Evolutionary conservation across 2,888 invertebrate species (phyloP).

Genomic region (Lysandra bellargus): DNA sequence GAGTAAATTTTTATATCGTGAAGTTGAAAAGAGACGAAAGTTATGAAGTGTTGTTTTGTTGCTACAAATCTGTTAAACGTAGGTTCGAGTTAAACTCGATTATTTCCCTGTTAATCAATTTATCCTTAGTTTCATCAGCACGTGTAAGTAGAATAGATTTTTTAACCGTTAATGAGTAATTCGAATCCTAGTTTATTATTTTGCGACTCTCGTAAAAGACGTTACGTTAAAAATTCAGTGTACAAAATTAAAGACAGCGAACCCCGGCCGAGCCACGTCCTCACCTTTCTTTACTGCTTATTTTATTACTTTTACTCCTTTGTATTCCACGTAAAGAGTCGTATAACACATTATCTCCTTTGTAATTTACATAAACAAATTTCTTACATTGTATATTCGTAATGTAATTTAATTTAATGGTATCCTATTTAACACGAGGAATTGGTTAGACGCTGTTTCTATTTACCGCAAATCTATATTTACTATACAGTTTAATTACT

Average conservation of each 20-base stretch:
- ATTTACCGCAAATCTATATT: conserved; percentile 23
- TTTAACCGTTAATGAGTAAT: background rate
- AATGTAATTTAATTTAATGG: conserved; percentile 23
- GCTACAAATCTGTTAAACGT: background rate
- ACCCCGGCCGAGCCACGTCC: conserved; percentile 6
- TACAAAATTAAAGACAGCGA: conserved; percentile 24
- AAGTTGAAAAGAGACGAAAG: background rate
- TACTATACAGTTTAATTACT: conserved; percentile 21
- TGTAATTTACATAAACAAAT: conserved; percentile 28
- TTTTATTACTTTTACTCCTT: conserved; percentile 26
- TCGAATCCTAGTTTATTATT: background rate
- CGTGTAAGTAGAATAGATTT: background rate
- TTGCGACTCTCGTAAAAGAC: background rate
- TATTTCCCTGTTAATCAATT: background rate
- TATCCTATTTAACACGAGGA: conserved; percentile 29
- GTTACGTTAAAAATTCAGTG: conserved; percentile 20
- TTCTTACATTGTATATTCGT: conserved; percentile 19
- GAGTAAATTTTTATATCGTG: conserved; percentile 24
- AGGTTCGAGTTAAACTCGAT: background rate
- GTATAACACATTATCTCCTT: conserved; percentile 24
- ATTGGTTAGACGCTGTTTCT: conserved; percentile 15
- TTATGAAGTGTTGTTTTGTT: conserved; percentile 4
- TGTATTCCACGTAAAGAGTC: conserved; percentile 37
- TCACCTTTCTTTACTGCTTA: conserved; percentile 25
- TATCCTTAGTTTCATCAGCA: background rate